Evolutionary conservation across 2,113 vertebrate genomes (phyloP).

Genomic region (Cheirogaleus medius): DNA sequence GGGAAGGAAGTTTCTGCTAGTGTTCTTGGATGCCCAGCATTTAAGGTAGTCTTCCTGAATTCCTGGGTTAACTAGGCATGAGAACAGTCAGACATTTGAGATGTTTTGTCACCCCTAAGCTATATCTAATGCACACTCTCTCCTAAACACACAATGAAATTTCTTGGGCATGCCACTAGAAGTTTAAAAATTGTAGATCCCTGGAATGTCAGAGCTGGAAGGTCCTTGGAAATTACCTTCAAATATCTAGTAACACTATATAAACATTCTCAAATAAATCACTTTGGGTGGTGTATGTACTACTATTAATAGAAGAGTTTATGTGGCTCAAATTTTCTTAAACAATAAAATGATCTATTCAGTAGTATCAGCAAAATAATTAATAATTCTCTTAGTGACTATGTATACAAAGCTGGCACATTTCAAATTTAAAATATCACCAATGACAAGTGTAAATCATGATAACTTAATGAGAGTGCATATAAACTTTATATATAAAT

Average conservation of each 20-base stretch:
- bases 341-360: background rate
- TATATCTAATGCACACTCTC: background rate
- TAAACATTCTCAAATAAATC: background rate
- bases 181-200: background rate
- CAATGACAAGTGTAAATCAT: background rate
- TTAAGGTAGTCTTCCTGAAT: background rate
- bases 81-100: background rate
- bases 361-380: background rate
- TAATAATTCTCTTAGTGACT: background rate
- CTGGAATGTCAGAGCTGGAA: background rate
- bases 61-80: background rate
- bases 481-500: background rate
- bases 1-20: background rate
- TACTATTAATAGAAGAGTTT: background rate
- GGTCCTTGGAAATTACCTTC: background rate
- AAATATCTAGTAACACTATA: background rate
- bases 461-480: background rate
- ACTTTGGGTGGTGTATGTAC: background rate
- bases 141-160: background rate
- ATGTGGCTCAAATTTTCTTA: background rate
- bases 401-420: background rate
- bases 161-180: background rate
- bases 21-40: background rate
- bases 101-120: background rate
- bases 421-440: background rate